A percentile compares a stretch with the other conserved stretches of the same genome.
Conservation (phyloP, 2,888 invertebrate species). For the Phymatocera aterrima region DNA sequence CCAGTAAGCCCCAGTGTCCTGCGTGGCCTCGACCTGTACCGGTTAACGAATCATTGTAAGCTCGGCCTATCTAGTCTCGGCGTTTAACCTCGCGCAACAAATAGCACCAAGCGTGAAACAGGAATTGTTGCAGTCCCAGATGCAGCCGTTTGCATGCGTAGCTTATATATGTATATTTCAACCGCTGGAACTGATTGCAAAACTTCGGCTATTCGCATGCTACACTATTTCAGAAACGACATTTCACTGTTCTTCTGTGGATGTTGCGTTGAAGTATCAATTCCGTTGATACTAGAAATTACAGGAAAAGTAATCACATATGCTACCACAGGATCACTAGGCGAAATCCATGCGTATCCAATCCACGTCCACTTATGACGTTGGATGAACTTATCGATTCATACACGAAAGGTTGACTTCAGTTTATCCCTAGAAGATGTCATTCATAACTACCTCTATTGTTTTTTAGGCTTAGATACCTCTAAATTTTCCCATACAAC, state of each 20-base stretch:
- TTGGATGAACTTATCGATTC: neutral
- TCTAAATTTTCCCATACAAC: neutral
- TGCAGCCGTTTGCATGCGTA: neutral
- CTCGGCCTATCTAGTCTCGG: slow-evolving; percentile 21
- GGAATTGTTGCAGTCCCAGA: neutral
- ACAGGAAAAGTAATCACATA: too few species aligned
- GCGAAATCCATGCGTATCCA: neutral
- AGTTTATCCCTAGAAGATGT: neutral
- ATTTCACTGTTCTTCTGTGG: neutral
- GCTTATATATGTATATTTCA: neutral
- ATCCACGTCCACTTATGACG: neutral
- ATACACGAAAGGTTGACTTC: neutral
- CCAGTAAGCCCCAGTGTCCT: slow-evolving; percentile 24
- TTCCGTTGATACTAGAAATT: neutral
- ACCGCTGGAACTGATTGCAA: slow-evolving; percentile 39
- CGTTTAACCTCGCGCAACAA: slow-evolving; percentile 30
- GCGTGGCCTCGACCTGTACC: neutral
- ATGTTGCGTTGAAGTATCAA: neutral
- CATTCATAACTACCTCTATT: neutral
- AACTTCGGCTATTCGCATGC: slow-evolving; percentile 6
- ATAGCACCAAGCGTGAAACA: slow-evolving; percentile 29
- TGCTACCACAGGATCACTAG: too few species aligned
- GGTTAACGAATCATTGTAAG: slow-evolving; percentile 41
- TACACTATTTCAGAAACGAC: slow-evolving; percentile 22
- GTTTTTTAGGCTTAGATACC: neutral